Evolutionary conservation across 30 jellyfish, hydroid and myxozoan genomes (phyloP).

Genomic region (Calvadosia cruxmelitensis): DNA sequence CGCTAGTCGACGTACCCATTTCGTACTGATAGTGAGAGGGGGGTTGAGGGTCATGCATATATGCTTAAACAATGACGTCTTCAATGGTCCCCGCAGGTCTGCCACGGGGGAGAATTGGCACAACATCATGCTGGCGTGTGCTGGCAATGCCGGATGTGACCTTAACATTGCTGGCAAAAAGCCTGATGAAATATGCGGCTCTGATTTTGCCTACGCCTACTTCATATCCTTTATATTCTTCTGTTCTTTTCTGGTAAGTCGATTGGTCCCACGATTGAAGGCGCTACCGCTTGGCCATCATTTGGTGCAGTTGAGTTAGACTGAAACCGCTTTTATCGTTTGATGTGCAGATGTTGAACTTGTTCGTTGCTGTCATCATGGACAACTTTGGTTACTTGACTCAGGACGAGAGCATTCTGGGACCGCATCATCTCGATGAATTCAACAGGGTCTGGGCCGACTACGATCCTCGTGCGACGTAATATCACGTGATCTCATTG

Average conservation of each 20-base stretch:
- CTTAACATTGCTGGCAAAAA: constrained; percentile 35
- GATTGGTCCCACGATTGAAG: too few relatives aligned
- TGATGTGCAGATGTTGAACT: constrained; percentile 73
- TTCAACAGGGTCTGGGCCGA: constrained; percentile 96
- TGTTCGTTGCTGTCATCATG: constrained; percentile 96
- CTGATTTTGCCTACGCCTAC: constrained; percentile 46
- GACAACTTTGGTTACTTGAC: constrained; percentile 93
- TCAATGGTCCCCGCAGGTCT: constrained; percentile 38
- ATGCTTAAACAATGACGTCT: not conserved
- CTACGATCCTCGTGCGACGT: constrained; percentile 99
- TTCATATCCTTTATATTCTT: constrained; percentile 71
- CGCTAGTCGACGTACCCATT: not conserved
- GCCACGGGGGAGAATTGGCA: constrained; percentile 98
- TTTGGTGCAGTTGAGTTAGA: too few relatives aligned
- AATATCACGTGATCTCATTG: not conserved
- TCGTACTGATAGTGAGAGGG: not conserved
- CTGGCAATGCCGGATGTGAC: constrained; percentile 61
- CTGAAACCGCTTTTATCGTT: too few relatives aligned
- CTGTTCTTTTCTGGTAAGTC: constrained; percentile 83
- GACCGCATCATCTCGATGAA: constrained; percentile 97
- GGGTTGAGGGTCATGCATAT: not conserved
- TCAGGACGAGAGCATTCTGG: constrained; percentile 94
- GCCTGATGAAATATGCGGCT: constrained; percentile 62
- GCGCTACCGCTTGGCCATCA: too few relatives aligned
- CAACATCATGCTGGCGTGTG: constrained; percentile 83